Evolutionary conservation across 2,113 vertebrate species (phyloP), one percentile per base, ranked within the genome.

Genomic region (Isichthys henryi): DNA sequence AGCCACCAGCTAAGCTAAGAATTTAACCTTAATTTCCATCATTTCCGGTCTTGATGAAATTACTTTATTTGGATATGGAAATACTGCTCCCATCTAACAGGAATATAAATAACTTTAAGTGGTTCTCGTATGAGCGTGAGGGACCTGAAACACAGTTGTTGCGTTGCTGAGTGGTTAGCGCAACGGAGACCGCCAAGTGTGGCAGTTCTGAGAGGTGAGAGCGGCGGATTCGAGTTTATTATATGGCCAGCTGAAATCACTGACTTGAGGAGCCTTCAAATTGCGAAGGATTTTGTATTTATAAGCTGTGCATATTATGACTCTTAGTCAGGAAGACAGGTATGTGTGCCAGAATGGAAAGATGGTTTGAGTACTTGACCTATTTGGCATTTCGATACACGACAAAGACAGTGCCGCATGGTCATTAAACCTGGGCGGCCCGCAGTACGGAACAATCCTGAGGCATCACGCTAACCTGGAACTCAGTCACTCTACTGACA

Each of bases 41-140:
- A 88, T 66, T 88, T 88, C 35, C 35, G 39, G 53, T 39, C 56
- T 66, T 46, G 52, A 39, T 88, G 53, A 58, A 88, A 58, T 88
- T 58, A 88, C 52, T 43, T 58, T 35, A 39, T n/a, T 88, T 39
- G 17, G 31, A 43, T 62, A 62, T 62, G 31, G 53, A 62, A 88
- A 45, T 88, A 46, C 46, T 21, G 53, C 23, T 11, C 39, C 53
- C 56, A 48, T 23, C 27, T 62, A 88, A 88, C 87, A 45, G 17
- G n/a, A n/a, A 58, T 46, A 56, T 21, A 53, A 88, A 88, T 66
- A 46, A 66, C 56, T 66, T 80, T 45, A 62, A 88, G 87, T 88
- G 49, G 87, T 66, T 88, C 45, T 46, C 43, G 66, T 43, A 27
- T 2, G 5, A 66, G 7, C 35, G 0, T 1, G 8, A 45, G 56